A percentile compares a stretch with the other conserved stretches of the same genome.
These are phyloP conservation scores for Rhadinocentrus ornatus DNA, from an alignment of 2,797 vertebrate genomes.

Conservation along the genomic window DNA sequence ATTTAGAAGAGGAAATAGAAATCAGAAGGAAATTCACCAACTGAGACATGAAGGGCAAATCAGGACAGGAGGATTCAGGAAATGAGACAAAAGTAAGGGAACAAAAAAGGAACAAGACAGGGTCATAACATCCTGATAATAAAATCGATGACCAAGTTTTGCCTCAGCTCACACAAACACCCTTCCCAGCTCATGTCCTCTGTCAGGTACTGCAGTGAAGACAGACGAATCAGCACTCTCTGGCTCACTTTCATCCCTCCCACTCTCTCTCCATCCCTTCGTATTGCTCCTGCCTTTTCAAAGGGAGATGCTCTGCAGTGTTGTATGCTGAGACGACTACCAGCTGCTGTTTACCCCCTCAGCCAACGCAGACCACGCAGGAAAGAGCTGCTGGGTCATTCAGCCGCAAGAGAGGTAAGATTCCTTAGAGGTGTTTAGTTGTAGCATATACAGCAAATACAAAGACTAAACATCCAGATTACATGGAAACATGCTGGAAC, in stretches of 20 bases:
- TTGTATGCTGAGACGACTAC: constrained; percentile 36
- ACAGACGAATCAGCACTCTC: constrained; percentile 64
- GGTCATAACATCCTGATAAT: constrained; percentile 32
- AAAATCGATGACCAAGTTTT: constrained; percentile 40
- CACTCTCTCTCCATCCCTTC: constrained; percentile 33
- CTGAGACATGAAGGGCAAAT: constrained; percentile 21
- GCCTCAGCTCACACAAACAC: constrained; percentile 7
- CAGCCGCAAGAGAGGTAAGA: constrained; percentile 61
- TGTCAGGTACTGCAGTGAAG: constrained; percentile 67
- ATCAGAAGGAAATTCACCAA: neutral
- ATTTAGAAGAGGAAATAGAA: neutral
- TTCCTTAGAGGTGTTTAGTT: constrained; percentile 4
- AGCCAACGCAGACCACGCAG: constrained; percentile 20
- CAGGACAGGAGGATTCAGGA: constrained; percentile 5
- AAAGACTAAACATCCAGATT: neutral
- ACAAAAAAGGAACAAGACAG: constrained; percentile 33
- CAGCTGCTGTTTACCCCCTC: constrained; percentile 11
- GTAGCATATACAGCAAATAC: neutral
- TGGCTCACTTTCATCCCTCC: constrained; percentile 48
- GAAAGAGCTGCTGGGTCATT: constrained; percentile 51
- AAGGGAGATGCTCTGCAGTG: constrained; percentile 53
- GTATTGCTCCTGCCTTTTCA: constrained; percentile 15
- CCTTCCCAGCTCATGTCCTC: constrained; percentile 18
- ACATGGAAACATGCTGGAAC: constrained; percentile 20
- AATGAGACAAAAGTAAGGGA: constrained; percentile 17